These are phyloP conservation scores for Lasioglossum morio DNA, from an alignment of 2,888 invertebrate genomes.

Conservation along the genomic window DNA sequence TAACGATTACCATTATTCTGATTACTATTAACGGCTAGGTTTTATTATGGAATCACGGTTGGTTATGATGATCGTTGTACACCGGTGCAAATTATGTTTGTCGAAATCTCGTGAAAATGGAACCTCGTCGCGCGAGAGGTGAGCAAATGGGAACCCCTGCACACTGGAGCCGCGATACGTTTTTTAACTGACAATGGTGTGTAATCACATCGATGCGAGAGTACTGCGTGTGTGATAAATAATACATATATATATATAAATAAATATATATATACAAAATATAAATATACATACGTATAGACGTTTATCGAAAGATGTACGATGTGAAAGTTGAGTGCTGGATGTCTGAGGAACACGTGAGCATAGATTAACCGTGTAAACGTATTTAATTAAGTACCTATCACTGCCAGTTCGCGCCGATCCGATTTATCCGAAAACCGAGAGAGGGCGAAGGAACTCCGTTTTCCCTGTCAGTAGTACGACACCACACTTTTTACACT, in stretches of 20 bases:
- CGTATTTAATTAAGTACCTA: conserved; percentile 71
- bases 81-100: conserved; percentile 69
- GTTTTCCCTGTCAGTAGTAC: conserved; percentile 17
- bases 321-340: conserved; percentile 5
- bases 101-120: conserved; percentile 62
- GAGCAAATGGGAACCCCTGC: conserved; percentile 15
- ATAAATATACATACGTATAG: conserved; percentile 69
- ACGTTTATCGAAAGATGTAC: conserved; percentile 64
- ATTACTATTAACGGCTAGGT: conserved; percentile 57
- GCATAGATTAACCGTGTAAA: conserved; percentile 68
- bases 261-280: conserved; percentile 43
- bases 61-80: conserved; percentile 48
- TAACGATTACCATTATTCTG: conserved; percentile 61
- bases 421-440: conserved; percentile 62
- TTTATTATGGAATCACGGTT: conserved; percentile 61
- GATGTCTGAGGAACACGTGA: conserved; percentile 27
- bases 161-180: conserved; percentile 57
- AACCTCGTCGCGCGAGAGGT: conserved; percentile 31
- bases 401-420: conserved; percentile 63
- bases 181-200: conserved; percentile 67
- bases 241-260: conserved; percentile 58
- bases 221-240: conserved; percentile 59
- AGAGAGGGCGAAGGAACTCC: conserved; percentile 33
- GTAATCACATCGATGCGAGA: conserved; percentile 68
- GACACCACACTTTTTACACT: conserved; percentile 47